Percentiles rank a stretch among this genome's conserved stretches.
These are phyloP conservation scores for Drosophila neocordata DNA, from an alignment of 1,140 invertebrate genomes.

Conservation along the genomic window DNA sequence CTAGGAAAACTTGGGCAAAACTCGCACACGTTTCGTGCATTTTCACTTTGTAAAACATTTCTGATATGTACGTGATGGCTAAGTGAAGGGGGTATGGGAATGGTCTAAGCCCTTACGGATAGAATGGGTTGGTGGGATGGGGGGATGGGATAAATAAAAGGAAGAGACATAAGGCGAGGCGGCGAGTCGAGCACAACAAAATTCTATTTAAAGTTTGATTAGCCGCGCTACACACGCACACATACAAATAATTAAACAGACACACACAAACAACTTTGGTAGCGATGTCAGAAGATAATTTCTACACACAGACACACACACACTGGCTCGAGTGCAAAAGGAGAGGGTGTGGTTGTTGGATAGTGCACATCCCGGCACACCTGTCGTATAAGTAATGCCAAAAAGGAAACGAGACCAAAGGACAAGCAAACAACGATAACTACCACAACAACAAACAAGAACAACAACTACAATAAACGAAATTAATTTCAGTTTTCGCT, in stretches of 20 bases:
- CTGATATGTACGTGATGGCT: slow-evolving; percentile 68
- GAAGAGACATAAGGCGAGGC: not conserved
- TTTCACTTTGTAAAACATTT: slow-evolving; percentile 80
- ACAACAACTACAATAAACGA: slow-evolving; percentile 25
- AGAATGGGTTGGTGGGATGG: too few relatives aligned
- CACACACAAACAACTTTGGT: slow-evolving; percentile 49
- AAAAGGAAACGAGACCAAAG: not conserved
- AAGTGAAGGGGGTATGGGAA: not conserved
- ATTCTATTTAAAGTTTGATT: slow-evolving; percentile 81
- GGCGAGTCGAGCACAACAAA: slow-evolving; percentile 31
- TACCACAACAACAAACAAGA: slow-evolving; percentile 10
- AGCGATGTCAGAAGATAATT: slow-evolving; percentile 50
- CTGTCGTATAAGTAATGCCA: slow-evolving; percentile 65
- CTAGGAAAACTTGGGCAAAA: slow-evolving; percentile 36
- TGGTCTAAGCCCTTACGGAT: not conserved
- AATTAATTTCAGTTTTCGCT: slow-evolving; percentile 53
- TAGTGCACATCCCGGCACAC: slow-evolving; percentile 31
- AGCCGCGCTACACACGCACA: slow-evolving; percentile 55
- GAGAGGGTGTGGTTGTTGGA: too few relatives aligned
- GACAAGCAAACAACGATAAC: not conserved
- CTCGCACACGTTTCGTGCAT: slow-evolving; percentile 73
- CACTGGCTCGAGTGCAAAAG: not conserved
- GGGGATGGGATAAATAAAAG: too few relatives aligned
- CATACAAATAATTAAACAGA: slow-evolving; percentile 71
- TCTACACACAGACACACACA: slow-evolving; percentile 42